phyloP scores from a whole-genome alignment of 2,113 vertebrate genomes.

The Limnothrissa miodon region DNA sequence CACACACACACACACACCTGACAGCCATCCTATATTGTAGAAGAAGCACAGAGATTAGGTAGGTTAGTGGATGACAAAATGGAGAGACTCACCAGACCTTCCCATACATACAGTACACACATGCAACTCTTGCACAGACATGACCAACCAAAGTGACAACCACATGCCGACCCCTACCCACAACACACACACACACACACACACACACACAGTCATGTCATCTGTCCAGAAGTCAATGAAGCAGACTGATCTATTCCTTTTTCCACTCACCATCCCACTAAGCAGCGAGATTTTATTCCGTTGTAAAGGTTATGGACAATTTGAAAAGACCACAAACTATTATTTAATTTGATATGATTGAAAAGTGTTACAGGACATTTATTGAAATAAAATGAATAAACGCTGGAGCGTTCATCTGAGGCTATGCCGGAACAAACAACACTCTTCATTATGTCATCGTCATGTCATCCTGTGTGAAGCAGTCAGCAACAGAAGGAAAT shows the following conservation, averaged over 20 bases:
- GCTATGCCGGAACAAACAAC: not conserved
- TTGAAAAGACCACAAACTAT: not conserved
- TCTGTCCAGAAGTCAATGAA: not conserved
- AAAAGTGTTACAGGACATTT: not conserved
- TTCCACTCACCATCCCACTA: not conserved
- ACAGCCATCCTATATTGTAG: constrained; percentile 20
- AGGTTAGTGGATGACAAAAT: constrained; percentile 1
- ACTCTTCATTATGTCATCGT: not conserved
- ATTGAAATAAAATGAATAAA: not conserved
- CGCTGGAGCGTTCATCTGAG: not conserved
- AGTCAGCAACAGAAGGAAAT: not conserved
- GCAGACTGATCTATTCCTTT: not conserved
- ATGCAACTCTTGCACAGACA: not conserved
- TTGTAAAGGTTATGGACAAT: not conserved
- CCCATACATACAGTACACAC: not conserved
- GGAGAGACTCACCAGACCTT: not conserved
- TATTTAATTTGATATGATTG: not conserved
- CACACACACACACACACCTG: constrained; percentile 29
- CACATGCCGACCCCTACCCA: not conserved
- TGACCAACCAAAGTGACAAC: not conserved
- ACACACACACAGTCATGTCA: not conserved
- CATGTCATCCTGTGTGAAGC: too few species aligned
- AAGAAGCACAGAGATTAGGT: constrained; percentile 32
- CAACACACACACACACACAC: not conserved
- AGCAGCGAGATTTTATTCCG: not conserved